Evolutionary conservation across 2,888 invertebrate genomes (phyloP).

Genomic region (Athalia circularis): DNA sequence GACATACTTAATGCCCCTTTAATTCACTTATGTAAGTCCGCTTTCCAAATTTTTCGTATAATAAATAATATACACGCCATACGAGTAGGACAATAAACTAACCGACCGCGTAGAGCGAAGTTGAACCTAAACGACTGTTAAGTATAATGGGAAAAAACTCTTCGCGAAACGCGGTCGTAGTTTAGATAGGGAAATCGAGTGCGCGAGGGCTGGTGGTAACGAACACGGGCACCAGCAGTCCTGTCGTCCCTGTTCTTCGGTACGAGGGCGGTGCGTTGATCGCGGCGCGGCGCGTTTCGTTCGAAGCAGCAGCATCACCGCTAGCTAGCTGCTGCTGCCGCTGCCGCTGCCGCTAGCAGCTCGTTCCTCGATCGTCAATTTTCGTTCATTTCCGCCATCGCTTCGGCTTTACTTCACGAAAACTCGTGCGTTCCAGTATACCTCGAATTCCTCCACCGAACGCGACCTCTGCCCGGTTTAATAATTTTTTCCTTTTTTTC

Average conservation of each 20-base stretch:
- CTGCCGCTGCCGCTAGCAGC: not conserved
- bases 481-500: conserved; percentile 38
- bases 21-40: conserved; percentile 45
- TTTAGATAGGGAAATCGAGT: conserved; percentile 41
- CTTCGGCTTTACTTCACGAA: conserved; percentile 43
- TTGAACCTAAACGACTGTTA: conserved; percentile 7
- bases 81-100: conserved; percentile 1
- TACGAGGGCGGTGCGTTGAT: conserved; percentile 46
- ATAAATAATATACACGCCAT: not conserved
- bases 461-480: conserved; percentile 40
- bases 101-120: not conserved
- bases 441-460: conserved; percentile 34
- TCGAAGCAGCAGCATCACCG: conserved; percentile 41
- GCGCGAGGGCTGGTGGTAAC: conserved; percentile 29
- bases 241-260: conserved; percentile 43
- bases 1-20: conserved; percentile 45
- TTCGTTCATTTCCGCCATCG: conserved; percentile 13
- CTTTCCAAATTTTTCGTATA: conserved; percentile 38
- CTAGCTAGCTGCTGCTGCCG: conserved; percentile 23
- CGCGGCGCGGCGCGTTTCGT: conserved; percentile 41
- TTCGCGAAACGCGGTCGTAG: conserved; percentile 20
- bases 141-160: conserved; percentile 15
- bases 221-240: conserved; percentile 19
- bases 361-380: conserved; percentile 44
- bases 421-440: conserved; percentile 54